Base-by-base conservation (phyloP, 2,888 invertebrate species). In the Hetaerina titia region DNA sequence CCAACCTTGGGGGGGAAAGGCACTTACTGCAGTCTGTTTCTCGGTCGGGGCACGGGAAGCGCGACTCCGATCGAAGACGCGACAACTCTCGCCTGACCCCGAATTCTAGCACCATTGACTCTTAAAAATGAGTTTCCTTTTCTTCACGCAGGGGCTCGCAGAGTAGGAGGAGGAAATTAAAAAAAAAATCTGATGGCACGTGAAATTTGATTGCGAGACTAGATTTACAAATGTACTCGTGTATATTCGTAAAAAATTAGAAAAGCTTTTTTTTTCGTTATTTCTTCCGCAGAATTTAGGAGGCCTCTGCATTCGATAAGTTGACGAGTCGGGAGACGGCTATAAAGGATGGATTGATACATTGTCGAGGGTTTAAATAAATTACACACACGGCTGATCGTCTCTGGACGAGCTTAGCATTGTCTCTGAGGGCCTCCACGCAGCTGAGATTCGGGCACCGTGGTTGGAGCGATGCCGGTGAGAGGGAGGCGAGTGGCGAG, bases 21-120 rank as follows among this genome's bases (percentile, higher is more conserved):
- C 92, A 92, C 92, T 92, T 92, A 56, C 92, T 92, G 69, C 92
- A 92, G 92, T 92, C 92, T 92, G 64, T 92, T 92, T 92, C 92
- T 92, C 92, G 57, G 92, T 81, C 92, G 56, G 56, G 92, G 64
- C 15, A 64, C 90, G 19, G 22, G 45, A 90, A n/a, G 8, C 69
- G 17, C 90, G 45, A 31, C 64, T 31, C 45, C 7, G 45, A 22
- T 31, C 90, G 31, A 31, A 90, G 56, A 88, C 19, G 45, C 19
- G 45, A 90, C 64, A 22, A 90, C 7, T 22, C 69, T 45, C 15
- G 31, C 69, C 13, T 31, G 69, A 31, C 45, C 69, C 19, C 31
- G 11, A 81, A 31, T 69, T 69, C 81, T 81, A 81, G 81, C 81
- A 81, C 81, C 81, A 81, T 31, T 81, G n/a, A 31, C 81, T 81